phyloP scores from a whole-genome alignment of 2,888 invertebrate genomes.

The Tiphia femorata region DNA sequence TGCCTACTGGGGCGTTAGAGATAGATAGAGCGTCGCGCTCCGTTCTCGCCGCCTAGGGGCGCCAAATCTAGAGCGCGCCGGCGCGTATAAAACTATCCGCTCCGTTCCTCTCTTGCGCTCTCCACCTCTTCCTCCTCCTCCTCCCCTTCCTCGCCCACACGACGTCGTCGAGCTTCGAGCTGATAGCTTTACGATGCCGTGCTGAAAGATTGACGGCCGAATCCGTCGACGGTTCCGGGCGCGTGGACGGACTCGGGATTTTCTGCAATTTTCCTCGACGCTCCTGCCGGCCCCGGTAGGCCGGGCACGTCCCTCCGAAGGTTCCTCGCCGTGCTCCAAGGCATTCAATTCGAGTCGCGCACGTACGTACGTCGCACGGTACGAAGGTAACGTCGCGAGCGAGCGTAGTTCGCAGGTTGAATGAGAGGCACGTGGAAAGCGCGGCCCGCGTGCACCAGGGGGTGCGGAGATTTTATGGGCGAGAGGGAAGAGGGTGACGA shows the following conservation, averaged over 20 bases:
- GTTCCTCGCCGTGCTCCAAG: too few species aligned
- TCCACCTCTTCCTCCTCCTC: too few species aligned
- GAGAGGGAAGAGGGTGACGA: too few species aligned
- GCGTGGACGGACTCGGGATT: slow-evolving; percentile 53
- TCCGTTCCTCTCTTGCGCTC: slow-evolving; percentile 7
- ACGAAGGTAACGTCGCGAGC: too few species aligned
- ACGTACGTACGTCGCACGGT: slow-evolving; percentile 15
- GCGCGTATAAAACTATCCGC: slow-evolving; percentile 17
- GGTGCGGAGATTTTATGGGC: too few species aligned
- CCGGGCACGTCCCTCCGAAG: slow-evolving; percentile 56
- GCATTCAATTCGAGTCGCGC: slow-evolving; percentile 53
- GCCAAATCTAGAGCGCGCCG: slow-evolving; percentile 12
- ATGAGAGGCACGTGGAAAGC: slow-evolving; percentile 24
- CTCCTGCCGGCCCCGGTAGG: slow-evolving; percentile 45
- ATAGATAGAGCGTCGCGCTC: slow-evolving; percentile 45
- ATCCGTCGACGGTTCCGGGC: slow-evolving; percentile 60
- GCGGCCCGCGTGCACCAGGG: slow-evolving; percentile 16
- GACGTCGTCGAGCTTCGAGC: slow-evolving; percentile 25
- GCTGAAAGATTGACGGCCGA: slow-evolving; percentile 65
- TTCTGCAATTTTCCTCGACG: slow-evolving; percentile 51
- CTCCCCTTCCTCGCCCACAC: too few species aligned
- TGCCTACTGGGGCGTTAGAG: slow-evolving; percentile 49
- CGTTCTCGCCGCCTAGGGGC: slow-evolving; percentile 36
- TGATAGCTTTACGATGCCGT: slow-evolving; percentile 60
- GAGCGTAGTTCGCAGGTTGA: too few species aligned